phyloP scores from a whole-genome alignment of 2,888 invertebrate genomes.

The Tipula unca region DNA sequence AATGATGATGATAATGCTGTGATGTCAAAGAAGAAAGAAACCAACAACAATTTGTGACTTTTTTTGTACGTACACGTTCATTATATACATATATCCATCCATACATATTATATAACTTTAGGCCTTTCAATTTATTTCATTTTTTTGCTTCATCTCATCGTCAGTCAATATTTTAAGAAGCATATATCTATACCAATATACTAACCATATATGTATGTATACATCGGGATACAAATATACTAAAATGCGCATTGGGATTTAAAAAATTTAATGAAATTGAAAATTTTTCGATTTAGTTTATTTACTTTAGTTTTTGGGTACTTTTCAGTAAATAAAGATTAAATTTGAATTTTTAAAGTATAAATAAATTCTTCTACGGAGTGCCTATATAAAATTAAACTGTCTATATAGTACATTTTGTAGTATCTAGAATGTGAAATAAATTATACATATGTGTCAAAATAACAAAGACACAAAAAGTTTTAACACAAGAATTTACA shows the following conservation, averaged over 20 bases:
- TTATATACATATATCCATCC: too few species aligned
- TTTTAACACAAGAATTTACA: too few species aligned
- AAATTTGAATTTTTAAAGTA: too few species aligned
- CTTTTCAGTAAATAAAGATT: neutral
- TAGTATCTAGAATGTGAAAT: too few species aligned
- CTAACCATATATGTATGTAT: neutral
- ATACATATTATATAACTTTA: neutral
- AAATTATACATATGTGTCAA: too few species aligned
- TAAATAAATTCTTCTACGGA: too few species aligned
- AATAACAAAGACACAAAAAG: too few species aligned
- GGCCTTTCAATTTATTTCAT: neutral
- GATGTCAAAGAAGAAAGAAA: neutral
- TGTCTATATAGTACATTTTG: too few species aligned
- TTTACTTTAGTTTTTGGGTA: neutral
- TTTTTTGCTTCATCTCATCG: neutral
- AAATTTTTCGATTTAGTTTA: neutral
- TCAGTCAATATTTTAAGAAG: neutral
- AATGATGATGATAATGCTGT: neutral
- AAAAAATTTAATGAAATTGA: neutral
- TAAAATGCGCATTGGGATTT: neutral
- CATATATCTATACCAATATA: neutral
- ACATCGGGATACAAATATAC: neutral
- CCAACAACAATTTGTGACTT: neutral
- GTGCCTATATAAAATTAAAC: too few species aligned
- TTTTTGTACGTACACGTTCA: too few species aligned